A percentile compares a stretch with the other conserved stretches of the same genome.
phyloP scores from a whole-genome alignment of 2,113 vertebrate genomes.

The Varanus salvator region DNA sequence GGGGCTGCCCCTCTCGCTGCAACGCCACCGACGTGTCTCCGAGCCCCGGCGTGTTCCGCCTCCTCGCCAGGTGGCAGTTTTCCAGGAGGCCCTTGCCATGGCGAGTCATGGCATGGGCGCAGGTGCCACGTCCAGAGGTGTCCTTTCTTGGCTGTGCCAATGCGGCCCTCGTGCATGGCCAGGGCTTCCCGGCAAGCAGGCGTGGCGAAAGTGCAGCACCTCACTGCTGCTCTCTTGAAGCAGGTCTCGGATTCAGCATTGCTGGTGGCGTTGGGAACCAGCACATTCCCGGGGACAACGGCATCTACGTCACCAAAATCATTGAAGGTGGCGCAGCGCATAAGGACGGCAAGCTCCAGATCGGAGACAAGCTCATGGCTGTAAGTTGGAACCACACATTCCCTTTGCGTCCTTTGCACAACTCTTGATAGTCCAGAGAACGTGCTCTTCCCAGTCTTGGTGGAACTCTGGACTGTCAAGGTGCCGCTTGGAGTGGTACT shows the following conservation, averaged over 20 bases:
- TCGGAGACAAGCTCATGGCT: conserved; percentile 97
- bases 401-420: neutral
- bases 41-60: neutral
- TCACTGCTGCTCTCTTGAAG: conserved; percentile 41
- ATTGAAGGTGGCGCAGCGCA: conserved; percentile 97
- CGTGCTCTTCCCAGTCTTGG: neutral
- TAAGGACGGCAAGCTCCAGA: conserved; percentile 95
- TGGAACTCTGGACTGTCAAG: too few species aligned
- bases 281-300: conserved; percentile 98
- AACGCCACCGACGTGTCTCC: too few species aligned
- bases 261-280: conserved; percentile 98
- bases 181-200: neutral
- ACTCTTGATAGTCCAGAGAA: neutral
- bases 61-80: neutral
- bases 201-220: too few species aligned
- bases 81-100: neutral
- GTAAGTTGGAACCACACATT: conserved; percentile 78
- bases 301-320: conserved; percentile 99
- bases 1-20: neutral
- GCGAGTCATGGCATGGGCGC: too few species aligned
- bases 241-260: conserved; percentile 99
- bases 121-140: too few species aligned
- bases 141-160: too few species aligned
- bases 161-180: neutral
- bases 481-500: neutral